Conservation (phyloP, 2,113 vertebrate species). For the Prinia subflava region DNA sequence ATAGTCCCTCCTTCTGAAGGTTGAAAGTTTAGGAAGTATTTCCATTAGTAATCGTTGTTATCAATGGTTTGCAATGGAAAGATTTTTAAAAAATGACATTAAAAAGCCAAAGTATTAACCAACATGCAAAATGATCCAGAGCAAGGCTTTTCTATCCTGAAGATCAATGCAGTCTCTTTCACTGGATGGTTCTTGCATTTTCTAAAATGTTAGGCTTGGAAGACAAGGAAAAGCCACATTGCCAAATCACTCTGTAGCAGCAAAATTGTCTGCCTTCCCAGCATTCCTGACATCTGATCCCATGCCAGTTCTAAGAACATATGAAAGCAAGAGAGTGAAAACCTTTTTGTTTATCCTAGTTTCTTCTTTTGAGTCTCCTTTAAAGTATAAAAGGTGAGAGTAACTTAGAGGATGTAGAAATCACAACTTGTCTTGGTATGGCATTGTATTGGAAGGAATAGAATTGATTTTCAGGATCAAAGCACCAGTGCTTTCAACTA, state of each 20-base stretch:
- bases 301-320: not conserved
- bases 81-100: not conserved
- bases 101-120: not conserved
- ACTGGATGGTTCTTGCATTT: not conserved
- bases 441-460: not conserved
- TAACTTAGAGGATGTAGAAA: not conserved
- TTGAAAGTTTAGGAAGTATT: not conserved
- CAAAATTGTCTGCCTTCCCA: not conserved
- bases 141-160: not conserved
- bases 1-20: not conserved
- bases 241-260: not conserved
- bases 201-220: not conserved
- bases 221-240: not conserved
- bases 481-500: not conserved
- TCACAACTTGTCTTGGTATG: not conserved
- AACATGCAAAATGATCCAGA: not conserved
- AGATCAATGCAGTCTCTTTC: not conserved
- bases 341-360: not conserved
- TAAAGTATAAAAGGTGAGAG: constrained; percentile 2
- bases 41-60: not conserved
- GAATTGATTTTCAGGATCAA: constrained; percentile 3
- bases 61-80: not conserved
- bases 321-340: constrained; percentile 8
- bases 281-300: not conserved
- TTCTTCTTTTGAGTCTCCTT: not conserved